A percentile compares a stretch with the other conserved stretches of the same genome.
phyloP scores from a whole-genome alignment of 2,797 vertebrate species.

The Pteronotus mesoamericanus region DNA sequence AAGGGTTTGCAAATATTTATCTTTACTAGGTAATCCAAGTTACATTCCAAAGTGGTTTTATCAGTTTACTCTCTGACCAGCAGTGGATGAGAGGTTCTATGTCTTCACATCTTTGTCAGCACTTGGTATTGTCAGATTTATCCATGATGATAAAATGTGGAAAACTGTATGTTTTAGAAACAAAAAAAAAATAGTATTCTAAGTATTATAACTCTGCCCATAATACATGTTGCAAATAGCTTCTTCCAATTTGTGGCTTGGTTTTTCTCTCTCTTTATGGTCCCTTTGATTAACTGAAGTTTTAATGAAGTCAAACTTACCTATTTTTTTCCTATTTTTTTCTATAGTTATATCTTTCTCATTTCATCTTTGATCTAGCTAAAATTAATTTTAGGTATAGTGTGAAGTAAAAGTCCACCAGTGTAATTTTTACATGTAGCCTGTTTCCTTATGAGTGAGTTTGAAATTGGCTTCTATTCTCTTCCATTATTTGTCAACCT shows the following conservation, averaged over 20 bases:
- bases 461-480: neutral
- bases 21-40: neutral
- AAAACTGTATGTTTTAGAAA: neutral
- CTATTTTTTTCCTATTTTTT: neutral
- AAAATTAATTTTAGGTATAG: neutral
- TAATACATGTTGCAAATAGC: neutral
- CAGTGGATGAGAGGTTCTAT: neutral
- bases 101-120: neutral
- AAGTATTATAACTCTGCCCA: neutral
- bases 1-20: neutral
- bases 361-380: neutral
- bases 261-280: neutral
- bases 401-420: neutral
- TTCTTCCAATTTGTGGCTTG: neutral
- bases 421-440: neutral
- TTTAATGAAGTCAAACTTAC: neutral
- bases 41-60: neutral
- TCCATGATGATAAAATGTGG: neutral
- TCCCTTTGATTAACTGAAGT: slow-evolving; percentile 18
- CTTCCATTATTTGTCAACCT: neutral
- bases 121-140: neutral
- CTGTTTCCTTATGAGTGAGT: neutral
- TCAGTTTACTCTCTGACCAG: neutral
- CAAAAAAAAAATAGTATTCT: neutral
- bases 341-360: neutral